Base-by-base conservation (phyloP, 2,888 invertebrate genomes). In the Himalopsyche kuldschensis region DNA sequence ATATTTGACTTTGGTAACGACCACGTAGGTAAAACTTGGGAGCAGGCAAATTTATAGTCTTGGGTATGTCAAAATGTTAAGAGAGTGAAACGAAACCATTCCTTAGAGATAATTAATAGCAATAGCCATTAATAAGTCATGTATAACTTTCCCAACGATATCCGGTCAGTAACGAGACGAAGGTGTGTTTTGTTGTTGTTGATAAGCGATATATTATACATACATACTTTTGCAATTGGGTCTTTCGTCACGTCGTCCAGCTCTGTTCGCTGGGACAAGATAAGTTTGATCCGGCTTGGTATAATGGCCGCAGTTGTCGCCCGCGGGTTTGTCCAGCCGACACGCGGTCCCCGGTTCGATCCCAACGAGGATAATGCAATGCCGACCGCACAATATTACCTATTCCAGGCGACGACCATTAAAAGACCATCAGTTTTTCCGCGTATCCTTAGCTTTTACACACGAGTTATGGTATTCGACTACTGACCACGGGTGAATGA, bases 401-500 rank as follows among this genome's bases (percentile, higher is more conserved):
- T 46, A 55, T 55, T 30, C 20, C 11, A 75, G 80, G 80, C 79
- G 20, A n/a, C 15, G 69, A 48, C 81, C 84, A 82, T 84, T 84
- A 84, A 82, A 82, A 84, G 41, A 79, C 84, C 79, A 82, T 84
- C 84, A 82, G 35, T 82, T 84, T 81, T 84, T 82, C 79, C 82
- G 84, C 79, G 81, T 80, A 81, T 81, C 78, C 63, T 55, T 55
- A 55, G 31, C 76, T 55, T 81, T 81, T 76, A 78, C 69, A 55
- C 55, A 55, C 55, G 24, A 69, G 69, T 79, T 69, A 69, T 80
- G 80, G n/a, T 48, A 17, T n/a, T 55, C 24, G 24, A 55, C 41
- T 15, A 41, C 8, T 55, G 20, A 55, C 55, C 3, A 20, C 55
- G 15, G 24, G 55, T 20, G 55, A 41, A 55, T 55, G 55, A 55